These are phyloP conservation scores for Poecilus cupreus DNA, from an alignment of 2,888 invertebrate genomes.

Conservation along the genomic window DNA sequence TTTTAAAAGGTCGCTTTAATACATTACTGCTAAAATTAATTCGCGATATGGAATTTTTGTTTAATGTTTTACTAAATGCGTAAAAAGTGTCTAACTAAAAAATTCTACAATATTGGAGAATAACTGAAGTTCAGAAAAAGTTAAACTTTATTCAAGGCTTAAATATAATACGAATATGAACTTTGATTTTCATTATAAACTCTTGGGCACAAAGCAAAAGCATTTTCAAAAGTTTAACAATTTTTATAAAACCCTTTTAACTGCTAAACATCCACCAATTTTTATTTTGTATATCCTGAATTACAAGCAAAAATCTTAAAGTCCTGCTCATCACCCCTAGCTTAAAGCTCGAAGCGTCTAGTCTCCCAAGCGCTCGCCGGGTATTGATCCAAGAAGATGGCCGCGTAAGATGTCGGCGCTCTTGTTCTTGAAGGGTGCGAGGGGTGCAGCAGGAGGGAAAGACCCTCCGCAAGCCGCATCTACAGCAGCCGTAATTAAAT, in stretches of 20 bases:
- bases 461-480: not conserved
- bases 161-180: not conserved
- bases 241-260: not conserved
- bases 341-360: not conserved
- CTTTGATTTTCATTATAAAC: not conserved
- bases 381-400: slow-evolving; percentile 59
- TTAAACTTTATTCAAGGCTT: not conserved
- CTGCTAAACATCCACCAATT: too few relatives aligned
- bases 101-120: not conserved
- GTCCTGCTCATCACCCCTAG: too few relatives aligned
- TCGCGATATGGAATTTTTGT: too few relatives aligned
- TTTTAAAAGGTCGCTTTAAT: too few relatives aligned
- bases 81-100: not conserved
- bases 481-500: slow-evolving; percentile 65
- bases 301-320: too few relatives aligned
- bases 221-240: not conserved
- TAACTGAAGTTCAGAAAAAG: not conserved
- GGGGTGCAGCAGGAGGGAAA: not conserved
- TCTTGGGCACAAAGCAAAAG: not conserved
- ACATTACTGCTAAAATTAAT: too few relatives aligned
- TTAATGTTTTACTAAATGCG: too few relatives aligned
- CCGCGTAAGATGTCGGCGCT: slow-evolving; percentile 49
- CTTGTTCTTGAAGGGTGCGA: slow-evolving; percentile 34
- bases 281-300: too few relatives aligned
- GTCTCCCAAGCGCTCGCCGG: not conserved